phyloP scores from a whole-genome alignment of 2,888 invertebrate genomes.

The Saturnia japonica region DNA sequence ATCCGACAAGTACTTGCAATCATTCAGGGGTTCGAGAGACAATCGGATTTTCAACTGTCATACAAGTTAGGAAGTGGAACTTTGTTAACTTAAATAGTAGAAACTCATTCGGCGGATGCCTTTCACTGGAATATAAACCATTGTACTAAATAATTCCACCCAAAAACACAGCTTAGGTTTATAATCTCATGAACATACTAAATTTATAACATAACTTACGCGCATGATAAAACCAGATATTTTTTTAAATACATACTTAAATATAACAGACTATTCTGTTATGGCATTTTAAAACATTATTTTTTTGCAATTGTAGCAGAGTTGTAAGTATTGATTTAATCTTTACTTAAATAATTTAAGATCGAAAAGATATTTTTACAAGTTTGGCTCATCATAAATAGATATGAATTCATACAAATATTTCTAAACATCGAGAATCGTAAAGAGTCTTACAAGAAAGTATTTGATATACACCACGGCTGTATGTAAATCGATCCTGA shows the following conservation, averaged over 20 bases:
- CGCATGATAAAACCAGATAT: background rate
- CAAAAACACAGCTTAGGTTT: background rate
- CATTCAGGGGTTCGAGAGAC: background rate
- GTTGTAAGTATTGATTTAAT: background rate
- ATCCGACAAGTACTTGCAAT: background rate
- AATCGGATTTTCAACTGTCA: background rate
- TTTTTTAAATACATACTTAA: background rate
- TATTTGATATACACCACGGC: constrained; percentile 35
- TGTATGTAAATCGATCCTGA: constrained; percentile 47
- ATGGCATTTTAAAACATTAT: background rate
- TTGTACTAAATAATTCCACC: background rate
- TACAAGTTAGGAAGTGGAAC: background rate
- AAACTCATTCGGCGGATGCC: too few species aligned
- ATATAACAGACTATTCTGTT: background rate
- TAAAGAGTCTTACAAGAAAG: constrained; percentile 29
- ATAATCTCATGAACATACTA: background rate
- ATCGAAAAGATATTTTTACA: background rate
- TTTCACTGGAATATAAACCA: background rate
- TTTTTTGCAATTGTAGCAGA: background rate
- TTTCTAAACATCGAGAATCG: background rate
- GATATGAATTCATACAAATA: background rate
- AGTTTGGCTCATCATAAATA: background rate
- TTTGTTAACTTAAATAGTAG: too few species aligned
- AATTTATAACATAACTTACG: background rate
- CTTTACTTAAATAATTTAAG: background rate